Conservation (phyloP, 2,797 vertebrate genomes). For the Pitangus sulphuratus region DNA sequence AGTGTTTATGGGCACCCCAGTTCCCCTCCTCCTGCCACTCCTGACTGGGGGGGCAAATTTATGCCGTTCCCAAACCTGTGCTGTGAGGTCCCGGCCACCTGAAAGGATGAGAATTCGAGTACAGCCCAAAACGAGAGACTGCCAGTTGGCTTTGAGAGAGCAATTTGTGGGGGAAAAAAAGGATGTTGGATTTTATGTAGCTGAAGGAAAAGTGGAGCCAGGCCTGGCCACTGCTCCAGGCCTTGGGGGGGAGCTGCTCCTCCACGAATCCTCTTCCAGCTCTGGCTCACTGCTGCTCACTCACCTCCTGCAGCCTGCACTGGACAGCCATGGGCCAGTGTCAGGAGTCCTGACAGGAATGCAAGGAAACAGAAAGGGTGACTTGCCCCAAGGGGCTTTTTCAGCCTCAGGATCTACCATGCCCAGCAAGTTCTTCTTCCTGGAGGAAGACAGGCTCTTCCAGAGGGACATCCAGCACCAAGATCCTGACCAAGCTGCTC, state of each 20-base stretch:
- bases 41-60: not conserved
- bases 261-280: not conserved
- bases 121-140: not conserved
- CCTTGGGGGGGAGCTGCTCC: constrained; percentile 43
- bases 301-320: not conserved
- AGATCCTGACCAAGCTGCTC: not conserved
- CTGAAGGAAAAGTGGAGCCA: not conserved
- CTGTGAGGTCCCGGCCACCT: not conserved
- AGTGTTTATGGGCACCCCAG: not conserved
- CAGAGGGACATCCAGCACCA: not conserved
- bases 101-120: not conserved
- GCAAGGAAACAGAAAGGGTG: not conserved
- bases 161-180: rapidly evolving
- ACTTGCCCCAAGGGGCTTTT: not conserved
- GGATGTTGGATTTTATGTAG: not conserved
- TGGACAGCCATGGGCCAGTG: rapidly evolving
- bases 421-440: not conserved
- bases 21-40: not conserved
- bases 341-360: not conserved
- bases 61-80: not conserved
- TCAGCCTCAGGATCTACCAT: rapidly evolving
- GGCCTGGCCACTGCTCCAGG: not conserved
- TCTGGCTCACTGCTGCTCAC: not conserved
- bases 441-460: not conserved
- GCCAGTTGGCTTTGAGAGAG: not conserved